Conservation (phyloP, 2,113 vertebrate species). For the Pachyramphus minor region DNA sequence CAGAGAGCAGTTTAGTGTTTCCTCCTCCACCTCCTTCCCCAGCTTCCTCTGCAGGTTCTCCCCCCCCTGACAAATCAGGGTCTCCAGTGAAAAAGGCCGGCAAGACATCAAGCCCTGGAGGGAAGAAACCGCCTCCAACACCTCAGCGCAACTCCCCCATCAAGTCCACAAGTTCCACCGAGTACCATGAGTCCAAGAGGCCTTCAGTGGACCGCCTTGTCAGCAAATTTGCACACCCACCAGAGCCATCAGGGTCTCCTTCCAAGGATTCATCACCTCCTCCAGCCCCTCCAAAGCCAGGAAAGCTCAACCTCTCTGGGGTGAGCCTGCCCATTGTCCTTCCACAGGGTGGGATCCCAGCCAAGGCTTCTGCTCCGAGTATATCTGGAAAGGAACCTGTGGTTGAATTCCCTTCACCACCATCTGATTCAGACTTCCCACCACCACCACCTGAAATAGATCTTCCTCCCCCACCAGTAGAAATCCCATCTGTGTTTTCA, state of each 20-base stretch:
- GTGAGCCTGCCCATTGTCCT: slow-evolving; percentile 79
- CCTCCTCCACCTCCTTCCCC: slow-evolving; percentile 78
- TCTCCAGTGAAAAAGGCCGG: slow-evolving; percentile 79
- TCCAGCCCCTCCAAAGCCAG: slow-evolving; percentile 90
- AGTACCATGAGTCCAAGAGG: slow-evolving; percentile 85
- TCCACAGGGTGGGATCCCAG: slow-evolving; percentile 70
- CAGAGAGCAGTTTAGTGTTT: slow-evolving; percentile 84
- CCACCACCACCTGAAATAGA: slow-evolving; percentile 89
- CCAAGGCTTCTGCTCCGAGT: slow-evolving; percentile 26
- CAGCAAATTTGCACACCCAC: slow-evolving; percentile 85
- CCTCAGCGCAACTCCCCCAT: slow-evolving; percentile 92
- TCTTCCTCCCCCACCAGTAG: slow-evolving; percentile 82
- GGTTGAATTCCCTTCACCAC: slow-evolving; percentile 86
- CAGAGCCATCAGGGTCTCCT: slow-evolving; percentile 74
- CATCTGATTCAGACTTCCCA: slow-evolving; percentile 83
- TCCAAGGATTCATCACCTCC: slow-evolving; percentile 81
- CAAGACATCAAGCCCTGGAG: slow-evolving; percentile 78
- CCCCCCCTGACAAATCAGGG: slow-evolving; percentile 73
- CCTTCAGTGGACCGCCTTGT: slow-evolving; percentile 86
- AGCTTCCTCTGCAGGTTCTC: slow-evolving; percentile 75
- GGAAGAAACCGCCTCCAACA: slow-evolving; percentile 88
- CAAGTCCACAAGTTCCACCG: slow-evolving; percentile 74
- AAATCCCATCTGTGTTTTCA: slow-evolving; percentile 75
- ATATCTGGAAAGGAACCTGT: slow-evolving; percentile 70
- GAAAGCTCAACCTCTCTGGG: slow-evolving; percentile 87